Percentiles rank a stretch among this genome's conserved stretches.
Conservation (phyloP, 1,140 invertebrate species). For the Rhopalosiphum padi region DNA sequence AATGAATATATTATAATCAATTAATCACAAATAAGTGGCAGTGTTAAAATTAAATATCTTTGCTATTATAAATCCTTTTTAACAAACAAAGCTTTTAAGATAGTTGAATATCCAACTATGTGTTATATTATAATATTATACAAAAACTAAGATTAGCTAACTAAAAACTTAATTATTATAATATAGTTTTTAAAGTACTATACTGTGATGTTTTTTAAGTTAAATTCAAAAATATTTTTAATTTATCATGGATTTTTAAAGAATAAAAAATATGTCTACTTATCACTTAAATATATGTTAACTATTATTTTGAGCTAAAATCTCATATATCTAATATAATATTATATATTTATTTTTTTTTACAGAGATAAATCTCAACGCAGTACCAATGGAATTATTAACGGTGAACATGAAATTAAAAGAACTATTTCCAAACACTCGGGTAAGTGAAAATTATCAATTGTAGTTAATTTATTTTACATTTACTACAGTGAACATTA, state of each 20-base stretch:
- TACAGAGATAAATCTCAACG: conserved; percentile 39
- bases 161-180: background rate
- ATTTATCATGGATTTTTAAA: background rate
- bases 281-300: background rate
- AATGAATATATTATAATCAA: background rate
- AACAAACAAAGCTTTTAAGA: background rate
- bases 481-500: background rate
- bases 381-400: conserved; percentile 1
- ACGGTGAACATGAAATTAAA: conserved; percentile 30
- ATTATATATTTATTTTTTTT: conserved; percentile 13
- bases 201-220: background rate
- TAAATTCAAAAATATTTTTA: background rate
- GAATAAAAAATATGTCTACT: background rate
- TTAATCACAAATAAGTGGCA: background rate
- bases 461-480: background rate
- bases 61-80: background rate
- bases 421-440: conserved; percentile 50
- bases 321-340: background rate
- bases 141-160: background rate
- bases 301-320: background rate
- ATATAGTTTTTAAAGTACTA: background rate
- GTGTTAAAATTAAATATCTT: background rate
- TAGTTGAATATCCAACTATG: background rate
- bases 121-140: background rate
- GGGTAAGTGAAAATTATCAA: conserved; percentile 28